Evolutionary conservation across 2,113 vertebrate genomes (phyloP), one percentile per base, ranked within the genome.

Genomic region (Euleptes europaea): DNA sequence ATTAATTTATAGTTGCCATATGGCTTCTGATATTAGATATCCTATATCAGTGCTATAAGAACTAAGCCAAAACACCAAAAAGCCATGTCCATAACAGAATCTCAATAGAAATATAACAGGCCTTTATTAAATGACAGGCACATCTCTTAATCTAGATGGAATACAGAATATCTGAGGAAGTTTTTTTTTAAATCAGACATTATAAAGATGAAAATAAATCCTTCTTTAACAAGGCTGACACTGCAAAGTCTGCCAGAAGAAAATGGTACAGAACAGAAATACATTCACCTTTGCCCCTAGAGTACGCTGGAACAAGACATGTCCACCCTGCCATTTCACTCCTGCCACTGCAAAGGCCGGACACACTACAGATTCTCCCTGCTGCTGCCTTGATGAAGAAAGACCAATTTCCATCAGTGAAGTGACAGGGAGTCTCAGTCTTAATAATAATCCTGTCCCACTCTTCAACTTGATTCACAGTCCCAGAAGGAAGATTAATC

Each of bases 401-500:
- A 89, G 93, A 89, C 87, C 57, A 77, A 88, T 82, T 88, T 86
- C 90, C 92, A 92, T 89, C 92, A 92, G 85, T 87, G 91, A 94
- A 92, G 69, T 94, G 92, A 92, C 91, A 94, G 89, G 89, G 88
- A 94, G 92, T 84, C 93, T 92, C 93, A 91, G 89, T 91, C 93
- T 93, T 91, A 92, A 94, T 93, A 93, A 94, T 92, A 91, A 93
- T 93, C 91, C 90, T 87, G 90, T 89, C 87, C 90, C 91, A 77
- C 81, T 92, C 92, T 93, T 89, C 92, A 94, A 86, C 84, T 88
- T 92, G 91, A 94, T 94, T 93, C 92, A 83, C 87, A 86, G 86
- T 89, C 86, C 94, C 90, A 88, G 82, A 91, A 92, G 91, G 88
- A 94, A 93, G 91, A 94, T 94, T 94, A 95, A 94, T 92, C 91